phyloP scores from a whole-genome alignment of 2,888 invertebrate species.

The Phorcus lineatus region DNA sequence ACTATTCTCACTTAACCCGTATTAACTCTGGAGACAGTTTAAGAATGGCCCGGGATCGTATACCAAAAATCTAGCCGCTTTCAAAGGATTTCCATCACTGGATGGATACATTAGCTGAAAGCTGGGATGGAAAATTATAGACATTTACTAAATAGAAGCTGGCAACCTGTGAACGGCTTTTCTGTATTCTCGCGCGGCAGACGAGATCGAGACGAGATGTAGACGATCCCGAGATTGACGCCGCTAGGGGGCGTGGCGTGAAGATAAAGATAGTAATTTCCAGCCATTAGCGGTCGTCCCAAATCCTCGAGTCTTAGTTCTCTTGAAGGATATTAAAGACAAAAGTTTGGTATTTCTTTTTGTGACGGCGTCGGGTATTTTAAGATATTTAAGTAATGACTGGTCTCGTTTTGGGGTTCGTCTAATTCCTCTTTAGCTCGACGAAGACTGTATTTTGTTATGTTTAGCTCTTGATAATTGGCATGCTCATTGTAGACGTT shows the following conservation, averaged over 20 bases:
- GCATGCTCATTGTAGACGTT: background rate
- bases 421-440: background rate
- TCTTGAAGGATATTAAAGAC: constrained; percentile 15
- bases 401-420: background rate
- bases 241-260: background rate
- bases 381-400: constrained; percentile 8
- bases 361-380: constrained; percentile 13
- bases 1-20: background rate
- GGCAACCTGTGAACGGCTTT: constrained; percentile 11
- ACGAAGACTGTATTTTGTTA: background rate
- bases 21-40: constrained; percentile 3
- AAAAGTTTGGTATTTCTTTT: constrained; percentile 21
- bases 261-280: constrained; percentile 18
- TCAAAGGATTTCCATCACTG: background rate
- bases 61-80: background rate
- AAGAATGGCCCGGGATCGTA: background rate
- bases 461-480: constrained; percentile 17
- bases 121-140: constrained; percentile 4
- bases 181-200: constrained; percentile 3
- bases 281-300: constrained; percentile 2
- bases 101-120: background rate
- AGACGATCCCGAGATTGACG: constrained; percentile 1
- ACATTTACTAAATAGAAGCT: background rate
- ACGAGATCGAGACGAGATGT: constrained; percentile 15
- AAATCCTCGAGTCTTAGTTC: constrained; percentile 3